phyloP scores from a whole-genome alignment of 2,113 vertebrate genomes.

The Scopus umbretta region DNA sequence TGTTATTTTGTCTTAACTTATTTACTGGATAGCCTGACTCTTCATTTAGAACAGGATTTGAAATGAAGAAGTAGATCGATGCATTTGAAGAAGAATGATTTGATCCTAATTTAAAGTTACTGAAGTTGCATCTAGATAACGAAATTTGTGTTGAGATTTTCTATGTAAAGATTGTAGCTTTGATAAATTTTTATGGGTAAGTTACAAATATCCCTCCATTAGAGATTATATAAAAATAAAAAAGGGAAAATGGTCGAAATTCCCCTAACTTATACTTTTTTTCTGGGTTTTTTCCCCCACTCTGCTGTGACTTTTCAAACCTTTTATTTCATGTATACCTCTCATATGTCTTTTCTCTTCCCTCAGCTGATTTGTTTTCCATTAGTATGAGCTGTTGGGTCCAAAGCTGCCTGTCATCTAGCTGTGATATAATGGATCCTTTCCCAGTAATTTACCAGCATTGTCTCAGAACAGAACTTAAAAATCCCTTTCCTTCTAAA shows the following conservation, averaged over 20 bases:
- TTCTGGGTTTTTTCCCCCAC: background rate
- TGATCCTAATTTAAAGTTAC: background rate
- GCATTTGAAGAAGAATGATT: background rate
- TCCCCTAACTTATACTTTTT: background rate
- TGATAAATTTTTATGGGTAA: background rate
- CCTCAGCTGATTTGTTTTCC: background rate
- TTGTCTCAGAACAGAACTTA: background rate
- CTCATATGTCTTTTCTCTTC: background rate
- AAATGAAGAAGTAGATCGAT: background rate
- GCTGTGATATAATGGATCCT: background rate
- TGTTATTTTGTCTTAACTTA: background rate
- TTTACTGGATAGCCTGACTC: background rate
- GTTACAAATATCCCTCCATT: background rate
- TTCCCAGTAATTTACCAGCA: background rate
- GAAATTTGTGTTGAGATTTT: background rate
- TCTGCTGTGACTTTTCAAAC: background rate
- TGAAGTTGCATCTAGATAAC: background rate
- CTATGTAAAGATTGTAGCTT: background rate
- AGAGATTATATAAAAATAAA: background rate
- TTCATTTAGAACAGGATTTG: background rate
- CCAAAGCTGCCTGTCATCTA: background rate
- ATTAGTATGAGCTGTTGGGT: background rate
- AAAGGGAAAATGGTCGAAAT: background rate
- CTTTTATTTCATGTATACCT: background rate
- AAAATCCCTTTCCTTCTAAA: background rate